Conservation (phyloP, 2,888 invertebrate genomes). For the Acleris cristana region DNA sequence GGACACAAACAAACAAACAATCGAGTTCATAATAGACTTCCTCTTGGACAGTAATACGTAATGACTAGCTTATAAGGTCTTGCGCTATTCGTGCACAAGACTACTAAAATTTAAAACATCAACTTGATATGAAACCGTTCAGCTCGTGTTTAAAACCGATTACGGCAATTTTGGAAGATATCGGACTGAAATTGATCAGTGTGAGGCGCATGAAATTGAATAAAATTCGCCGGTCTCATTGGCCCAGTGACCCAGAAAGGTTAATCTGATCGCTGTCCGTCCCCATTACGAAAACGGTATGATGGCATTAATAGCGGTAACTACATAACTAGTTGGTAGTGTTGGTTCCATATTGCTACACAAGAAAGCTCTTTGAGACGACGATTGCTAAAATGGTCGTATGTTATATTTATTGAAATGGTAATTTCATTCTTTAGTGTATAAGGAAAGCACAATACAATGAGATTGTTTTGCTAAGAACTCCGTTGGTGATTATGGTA, state of each 20-base stretch:
- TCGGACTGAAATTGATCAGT: constrained; percentile 13
- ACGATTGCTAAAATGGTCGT: constrained; percentile 6
- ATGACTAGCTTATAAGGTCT: too few species aligned
- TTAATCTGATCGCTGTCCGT: constrained; percentile 51
- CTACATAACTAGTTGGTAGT: constrained; percentile 28
- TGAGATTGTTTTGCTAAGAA: constrained; percentile 2
- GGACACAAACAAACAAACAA: neutral
- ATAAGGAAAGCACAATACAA: neutral
- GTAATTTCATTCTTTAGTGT: too few species aligned
- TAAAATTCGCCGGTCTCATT: constrained; percentile 42
- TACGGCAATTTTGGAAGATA: constrained; percentile 7
- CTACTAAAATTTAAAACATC: neutral
- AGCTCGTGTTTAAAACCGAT: constrained; percentile 3
- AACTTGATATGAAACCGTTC: neutral
- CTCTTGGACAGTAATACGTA: too few species aligned
- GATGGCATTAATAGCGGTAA: constrained; percentile 49
- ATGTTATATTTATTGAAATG: constrained; percentile 8
- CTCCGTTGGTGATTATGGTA: neutral
- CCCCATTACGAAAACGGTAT: constrained; percentile 49
- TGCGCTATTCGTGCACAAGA: neutral
- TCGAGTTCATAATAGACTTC: too few species aligned
- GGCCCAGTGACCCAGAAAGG: constrained; percentile 58
- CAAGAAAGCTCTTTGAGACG: constrained; percentile 21
- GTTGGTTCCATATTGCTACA: constrained; percentile 22
- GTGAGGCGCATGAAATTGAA: constrained; percentile 30